phyloP scores from a whole-genome alignment of 2,797 vertebrate species.

The Anguilla pacifica region DNA sequence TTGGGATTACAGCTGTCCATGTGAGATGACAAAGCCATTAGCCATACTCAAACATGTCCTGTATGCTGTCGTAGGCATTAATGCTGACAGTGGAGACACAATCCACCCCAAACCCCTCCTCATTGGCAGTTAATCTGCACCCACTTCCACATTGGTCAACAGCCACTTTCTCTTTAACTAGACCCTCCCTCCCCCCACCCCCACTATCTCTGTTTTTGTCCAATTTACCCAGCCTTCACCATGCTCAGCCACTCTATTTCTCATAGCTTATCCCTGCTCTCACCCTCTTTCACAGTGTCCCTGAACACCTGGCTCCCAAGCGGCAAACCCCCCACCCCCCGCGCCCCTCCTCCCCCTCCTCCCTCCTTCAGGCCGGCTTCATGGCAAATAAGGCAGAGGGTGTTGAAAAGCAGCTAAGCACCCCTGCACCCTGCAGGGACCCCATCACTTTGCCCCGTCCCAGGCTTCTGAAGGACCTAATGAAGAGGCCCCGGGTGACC shows the following conservation, averaged over 20 bases:
- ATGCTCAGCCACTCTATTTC: not conserved
- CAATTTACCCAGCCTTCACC: not conserved
- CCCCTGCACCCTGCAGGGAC: not conserved
- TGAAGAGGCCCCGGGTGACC: not conserved
- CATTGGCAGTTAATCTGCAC: not conserved
- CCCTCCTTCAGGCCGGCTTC: not conserved
- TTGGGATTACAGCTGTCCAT: not conserved
- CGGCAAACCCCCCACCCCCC: not conserved
- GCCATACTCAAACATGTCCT: not conserved
- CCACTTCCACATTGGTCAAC: not conserved
- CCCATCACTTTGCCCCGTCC: not conserved
- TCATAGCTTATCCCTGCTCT: not conserved
- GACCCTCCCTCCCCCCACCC: too few species aligned
- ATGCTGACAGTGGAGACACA: not conserved
- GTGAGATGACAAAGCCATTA: constrained; percentile 1
- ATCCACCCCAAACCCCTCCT: not conserved
- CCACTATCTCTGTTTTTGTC: not conserved
- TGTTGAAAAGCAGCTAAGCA: not conserved
- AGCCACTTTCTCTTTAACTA: not conserved
- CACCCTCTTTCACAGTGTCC: not conserved
- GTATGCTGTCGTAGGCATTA: not conserved
- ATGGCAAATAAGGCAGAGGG: not conserved
- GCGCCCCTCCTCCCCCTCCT: not conserved
- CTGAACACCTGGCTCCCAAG: not conserved
- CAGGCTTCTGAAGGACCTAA: not conserved